Conservation (phyloP, 37 sponge, comb jelly and placozoan species). For the Cliona cf. orientalis region DNA sequence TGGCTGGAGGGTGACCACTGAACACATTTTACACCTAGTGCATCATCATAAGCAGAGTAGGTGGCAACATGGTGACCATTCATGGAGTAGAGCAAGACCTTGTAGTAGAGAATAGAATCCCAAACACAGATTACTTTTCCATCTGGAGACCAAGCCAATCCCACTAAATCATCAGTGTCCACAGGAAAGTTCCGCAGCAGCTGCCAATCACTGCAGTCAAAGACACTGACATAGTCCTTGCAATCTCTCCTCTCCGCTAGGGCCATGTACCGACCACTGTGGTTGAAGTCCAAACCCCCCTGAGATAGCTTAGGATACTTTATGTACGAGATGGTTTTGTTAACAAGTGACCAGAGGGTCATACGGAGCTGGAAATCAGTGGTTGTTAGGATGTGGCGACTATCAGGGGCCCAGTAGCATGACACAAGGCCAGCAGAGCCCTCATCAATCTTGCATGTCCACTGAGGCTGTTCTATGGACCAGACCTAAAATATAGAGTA, state of each 20-base stretch:
- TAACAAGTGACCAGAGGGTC: constrained; percentile 95
- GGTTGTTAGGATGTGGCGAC: constrained; percentile 91
- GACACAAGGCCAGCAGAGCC: constrained; percentile 89
- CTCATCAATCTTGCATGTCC: constrained; percentile 98
- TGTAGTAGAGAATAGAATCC: constrained; percentile 79
- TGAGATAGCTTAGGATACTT: constrained; percentile 89
- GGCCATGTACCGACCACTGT: constrained; percentile 83
- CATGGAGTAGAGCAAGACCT: constrained; percentile 78
- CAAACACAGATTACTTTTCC: constrained; percentile 80
- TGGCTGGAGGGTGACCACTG: constrained; percentile 89
- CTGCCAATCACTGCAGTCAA: constrained; percentile 83
- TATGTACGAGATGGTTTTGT: constrained; percentile 91
- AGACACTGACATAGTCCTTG: constrained; percentile 92
- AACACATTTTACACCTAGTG: constrained; percentile 84
- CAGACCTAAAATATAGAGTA: constrained; percentile 65
- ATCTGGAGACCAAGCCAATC: constrained; percentile 85
- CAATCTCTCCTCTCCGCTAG: constrained; percentile 91
- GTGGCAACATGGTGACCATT: constrained; percentile 80
- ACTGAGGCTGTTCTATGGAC: constrained; percentile 92
- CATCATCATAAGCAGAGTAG: constrained; percentile 72
- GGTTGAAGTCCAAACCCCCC: constrained; percentile 75
- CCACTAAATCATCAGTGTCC: constrained; percentile 86
- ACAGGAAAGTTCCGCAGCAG: constrained; percentile 83
- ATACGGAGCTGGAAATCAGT: constrained; percentile 90
- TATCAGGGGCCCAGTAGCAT: constrained; percentile 90